Percentiles rank a stretch among this genome's conserved stretches.
These are phyloP conservation scores for Melopsittacus undulatus DNA, from an alignment of 2,797 vertebrate species.

Conservation along the genomic window DNA sequence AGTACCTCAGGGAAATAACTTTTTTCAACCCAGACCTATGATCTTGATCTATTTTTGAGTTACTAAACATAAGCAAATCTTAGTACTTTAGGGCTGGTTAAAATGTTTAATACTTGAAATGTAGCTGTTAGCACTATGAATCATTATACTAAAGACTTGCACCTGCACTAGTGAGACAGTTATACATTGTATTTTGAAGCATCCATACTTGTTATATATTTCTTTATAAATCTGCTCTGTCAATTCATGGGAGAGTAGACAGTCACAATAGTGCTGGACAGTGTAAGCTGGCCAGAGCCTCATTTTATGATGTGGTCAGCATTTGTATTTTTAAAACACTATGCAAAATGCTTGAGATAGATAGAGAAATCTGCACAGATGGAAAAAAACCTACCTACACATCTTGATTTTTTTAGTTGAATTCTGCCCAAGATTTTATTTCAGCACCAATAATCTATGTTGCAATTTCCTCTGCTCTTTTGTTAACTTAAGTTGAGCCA, in stretches of 20 bases:
- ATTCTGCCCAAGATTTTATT: neutral
- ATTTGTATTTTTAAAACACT: neutral
- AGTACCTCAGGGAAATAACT: slow-evolving; percentile 19
- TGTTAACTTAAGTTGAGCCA: neutral
- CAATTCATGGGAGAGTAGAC: neutral
- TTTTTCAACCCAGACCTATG: neutral
- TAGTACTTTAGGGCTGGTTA: neutral
- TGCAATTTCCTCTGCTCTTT: neutral
- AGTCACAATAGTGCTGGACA: neutral
- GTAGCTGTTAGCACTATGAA: neutral
- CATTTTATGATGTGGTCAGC: neutral
- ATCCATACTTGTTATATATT: neutral
- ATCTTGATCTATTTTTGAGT: neutral
- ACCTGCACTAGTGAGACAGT: neutral
- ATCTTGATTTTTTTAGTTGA: neutral
- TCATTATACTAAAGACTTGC: neutral
- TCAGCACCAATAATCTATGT: neutral
- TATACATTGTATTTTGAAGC: neutral
- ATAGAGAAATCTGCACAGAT: neutral
- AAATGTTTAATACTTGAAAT: neutral
- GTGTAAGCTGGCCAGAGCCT: neutral
- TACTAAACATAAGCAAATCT: neutral
- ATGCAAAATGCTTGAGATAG: neutral
- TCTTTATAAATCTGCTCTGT: neutral
- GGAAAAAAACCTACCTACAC: neutral